phyloP scores from a whole-genome alignment of 2,113 vertebrate genomes.

The Apistogramma diplotaenia region DNA sequence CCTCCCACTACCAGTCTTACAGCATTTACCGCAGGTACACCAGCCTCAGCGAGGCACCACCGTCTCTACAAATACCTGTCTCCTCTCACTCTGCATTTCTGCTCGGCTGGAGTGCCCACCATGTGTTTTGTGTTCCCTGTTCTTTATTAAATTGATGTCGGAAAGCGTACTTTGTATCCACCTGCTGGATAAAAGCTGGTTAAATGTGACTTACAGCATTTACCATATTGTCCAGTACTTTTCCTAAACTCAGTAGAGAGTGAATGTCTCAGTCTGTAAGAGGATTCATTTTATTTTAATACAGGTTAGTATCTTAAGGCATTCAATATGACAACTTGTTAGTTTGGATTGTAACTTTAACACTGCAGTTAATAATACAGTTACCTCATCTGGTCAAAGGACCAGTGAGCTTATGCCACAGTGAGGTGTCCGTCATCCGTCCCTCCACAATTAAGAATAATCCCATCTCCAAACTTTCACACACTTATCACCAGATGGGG shows the following conservation, averaged over 20 bases:
- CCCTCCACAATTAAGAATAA: neutral
- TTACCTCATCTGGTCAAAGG: no score
- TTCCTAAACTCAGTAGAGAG: neutral
- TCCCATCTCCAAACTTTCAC: neutral
- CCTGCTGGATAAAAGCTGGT: neutral
- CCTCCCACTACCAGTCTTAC: slow-evolving; percentile 82
- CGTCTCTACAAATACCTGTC: slow-evolving; percentile 20
- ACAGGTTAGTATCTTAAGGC: no score
- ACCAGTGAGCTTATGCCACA: neutral
- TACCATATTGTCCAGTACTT: neutral
- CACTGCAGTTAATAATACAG: neutral
- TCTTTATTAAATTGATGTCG: neutral
- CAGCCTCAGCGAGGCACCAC: slow-evolving; percentile 21
- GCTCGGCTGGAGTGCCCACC: neutral
- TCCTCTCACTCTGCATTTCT: slow-evolving; percentile 12
- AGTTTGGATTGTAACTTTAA: neutral
- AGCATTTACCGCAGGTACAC: slow-evolving; percentile 83
- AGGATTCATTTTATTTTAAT: no score
- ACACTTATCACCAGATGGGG: no score
- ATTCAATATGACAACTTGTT: neutral
- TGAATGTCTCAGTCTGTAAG: neutral
- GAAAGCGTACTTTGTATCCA: neutral
- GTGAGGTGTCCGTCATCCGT: neutral
- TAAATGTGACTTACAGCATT: neutral
- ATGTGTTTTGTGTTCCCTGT: neutral